A percentile compares a stretch with the other conserved stretches of the same genome.
Conservation (phyloP, 2,113 vertebrate genomes). For the Sebastes schlegelii region DNA sequence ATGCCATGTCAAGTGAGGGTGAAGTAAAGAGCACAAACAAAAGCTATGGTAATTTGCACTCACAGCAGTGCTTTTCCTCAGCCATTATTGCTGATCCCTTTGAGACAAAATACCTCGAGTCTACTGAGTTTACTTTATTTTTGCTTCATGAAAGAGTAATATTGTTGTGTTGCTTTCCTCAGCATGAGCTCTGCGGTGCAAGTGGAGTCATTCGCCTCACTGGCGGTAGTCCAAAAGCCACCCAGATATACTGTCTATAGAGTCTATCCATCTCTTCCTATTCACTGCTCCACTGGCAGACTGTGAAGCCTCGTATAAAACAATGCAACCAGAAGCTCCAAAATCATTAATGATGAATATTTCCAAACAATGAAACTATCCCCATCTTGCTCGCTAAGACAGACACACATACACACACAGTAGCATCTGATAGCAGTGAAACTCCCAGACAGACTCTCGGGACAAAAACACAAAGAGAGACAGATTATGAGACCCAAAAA, state of each 20-base stretch:
- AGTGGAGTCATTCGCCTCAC: slow-evolving; percentile 35
- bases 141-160: slow-evolving; percentile 52
- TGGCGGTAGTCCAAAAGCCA: slow-evolving; percentile 30
- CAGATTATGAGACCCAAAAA: slow-evolving; percentile 30
- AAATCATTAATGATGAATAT: slow-evolving; percentile 32
- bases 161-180: slow-evolving; percentile 56
- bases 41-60: slow-evolving; percentile 37
- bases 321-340: slow-evolving; percentile 13
- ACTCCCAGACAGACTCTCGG: slow-evolving; percentile 12
- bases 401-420: slow-evolving; percentile 4
- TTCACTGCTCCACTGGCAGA: not conserved
- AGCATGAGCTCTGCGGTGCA: slow-evolving; percentile 30
- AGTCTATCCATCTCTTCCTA: slow-evolving; percentile 31
- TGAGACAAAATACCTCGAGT: slow-evolving; percentile 33
- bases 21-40: slow-evolving; percentile 37
- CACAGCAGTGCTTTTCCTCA: slow-evolving; percentile 27
- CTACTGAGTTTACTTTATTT: slow-evolving; percentile 50
- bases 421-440: slow-evolving; percentile 29
- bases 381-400: not conserved
- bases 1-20: slow-evolving; percentile 25
- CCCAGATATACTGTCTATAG: slow-evolving; percentile 19
- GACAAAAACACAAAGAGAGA: slow-evolving; percentile 15
- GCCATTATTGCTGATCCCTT: slow-evolving; percentile 28
- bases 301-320: slow-evolving; percentile 2
- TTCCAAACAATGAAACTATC: slow-evolving; percentile 20